Conservation (phyloP, 2,797 vertebrate genomes). For the Netta rufina region DNA sequence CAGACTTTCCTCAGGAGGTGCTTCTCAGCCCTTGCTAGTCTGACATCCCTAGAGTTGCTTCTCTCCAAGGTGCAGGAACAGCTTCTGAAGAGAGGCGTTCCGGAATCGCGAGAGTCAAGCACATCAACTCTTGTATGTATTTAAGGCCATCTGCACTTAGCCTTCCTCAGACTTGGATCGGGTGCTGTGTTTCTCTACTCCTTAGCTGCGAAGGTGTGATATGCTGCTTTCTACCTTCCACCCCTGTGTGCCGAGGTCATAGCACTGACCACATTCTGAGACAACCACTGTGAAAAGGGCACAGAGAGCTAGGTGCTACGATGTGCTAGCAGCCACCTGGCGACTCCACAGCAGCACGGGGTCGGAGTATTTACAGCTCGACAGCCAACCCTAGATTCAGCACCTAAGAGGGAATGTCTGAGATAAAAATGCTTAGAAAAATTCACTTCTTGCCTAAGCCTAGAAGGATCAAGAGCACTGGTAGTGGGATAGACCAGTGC, state of each 20-base stretch:
- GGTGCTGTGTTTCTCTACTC: background rate
- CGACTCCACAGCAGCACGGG: fast-evolving
- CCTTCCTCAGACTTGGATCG: background rate
- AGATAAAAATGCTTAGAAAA: slow-evolving; percentile 5
- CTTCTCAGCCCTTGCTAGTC: background rate
- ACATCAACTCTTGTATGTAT: background rate
- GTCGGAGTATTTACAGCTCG: background rate
- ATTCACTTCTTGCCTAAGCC: slow-evolving; percentile 3
- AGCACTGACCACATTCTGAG: background rate
- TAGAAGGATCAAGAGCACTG: background rate
- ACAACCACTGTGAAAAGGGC: background rate
- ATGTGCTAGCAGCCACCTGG: background rate
- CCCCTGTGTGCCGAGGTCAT: background rate
- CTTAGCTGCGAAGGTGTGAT: background rate
- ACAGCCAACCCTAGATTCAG: background rate
- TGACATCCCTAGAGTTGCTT: slow-evolving; percentile 15
- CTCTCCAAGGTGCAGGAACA: slow-evolving; percentile 53
- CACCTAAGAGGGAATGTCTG: background rate
- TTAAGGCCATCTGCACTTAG: background rate
- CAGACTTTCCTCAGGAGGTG: background rate
- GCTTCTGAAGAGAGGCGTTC: background rate
- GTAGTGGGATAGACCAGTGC: background rate
- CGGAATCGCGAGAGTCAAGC: background rate
- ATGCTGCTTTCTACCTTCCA: background rate
- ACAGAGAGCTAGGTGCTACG: slow-evolving; percentile 36